Percentiles rank a stretch among this genome's conserved stretches.
These are phyloP conservation scores for Excalfactoria chinensis DNA, from an alignment of 2,113 vertebrate species.

Conservation along the genomic window DNA sequence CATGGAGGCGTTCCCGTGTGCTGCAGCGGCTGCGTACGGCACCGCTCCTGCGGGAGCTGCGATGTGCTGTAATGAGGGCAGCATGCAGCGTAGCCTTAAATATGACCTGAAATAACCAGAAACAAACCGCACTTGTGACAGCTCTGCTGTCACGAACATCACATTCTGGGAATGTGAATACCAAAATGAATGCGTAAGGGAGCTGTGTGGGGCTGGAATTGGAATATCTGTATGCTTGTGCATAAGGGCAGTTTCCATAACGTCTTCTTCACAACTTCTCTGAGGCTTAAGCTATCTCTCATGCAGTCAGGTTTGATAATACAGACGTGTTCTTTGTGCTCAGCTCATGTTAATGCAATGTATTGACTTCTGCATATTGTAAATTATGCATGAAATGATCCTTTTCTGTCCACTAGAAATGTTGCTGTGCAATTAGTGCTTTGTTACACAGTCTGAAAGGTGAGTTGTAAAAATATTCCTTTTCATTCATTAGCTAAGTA, in stretches of 20 bases:
- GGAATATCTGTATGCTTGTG: accelerated
- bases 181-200: accelerated
- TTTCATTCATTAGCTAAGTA: neutral
- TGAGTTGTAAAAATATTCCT: neutral
- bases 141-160: neutral
- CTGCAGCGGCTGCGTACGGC: accelerated
- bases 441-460: neutral
- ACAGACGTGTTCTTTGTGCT: neutral
- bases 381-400: conserved; percentile 67
- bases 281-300: neutral
- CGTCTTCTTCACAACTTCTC: accelerated
- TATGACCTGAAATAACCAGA: neutral
- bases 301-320: neutral
- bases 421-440: neutral
- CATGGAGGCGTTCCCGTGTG: accelerated
- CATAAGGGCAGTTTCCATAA: accelerated
- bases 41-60: neutral
- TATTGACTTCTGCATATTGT: conserved; percentile 31
- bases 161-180: accelerated
- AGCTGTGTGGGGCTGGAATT: accelerated
- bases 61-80: accelerated
- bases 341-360: neutral
- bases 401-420: neutral
- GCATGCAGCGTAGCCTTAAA: accelerated
- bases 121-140: accelerated